Evolutionary conservation across 2,797 vertebrate species (phyloP).

Genomic region (Cirrhinus molitorella): DNA sequence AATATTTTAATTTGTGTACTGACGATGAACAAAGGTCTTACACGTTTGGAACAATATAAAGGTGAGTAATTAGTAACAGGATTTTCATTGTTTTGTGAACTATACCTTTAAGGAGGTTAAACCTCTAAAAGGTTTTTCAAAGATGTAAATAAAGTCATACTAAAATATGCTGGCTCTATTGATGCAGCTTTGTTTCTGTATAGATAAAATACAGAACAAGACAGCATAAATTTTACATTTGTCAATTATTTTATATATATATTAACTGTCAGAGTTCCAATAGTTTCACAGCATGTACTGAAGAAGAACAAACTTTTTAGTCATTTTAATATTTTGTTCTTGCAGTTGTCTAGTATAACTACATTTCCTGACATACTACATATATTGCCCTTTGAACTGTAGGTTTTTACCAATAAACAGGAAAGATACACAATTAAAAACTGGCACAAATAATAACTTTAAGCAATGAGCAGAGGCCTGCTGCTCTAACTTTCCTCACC

Average conservation of each 20-base stretch:
- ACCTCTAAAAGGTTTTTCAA: not conserved
- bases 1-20: not conserved
- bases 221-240: not conserved
- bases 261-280: not conserved
- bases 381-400: not conserved
- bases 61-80: not conserved
- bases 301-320: not conserved
- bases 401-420: not conserved
- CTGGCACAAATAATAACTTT: not conserved
- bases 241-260: not conserved
- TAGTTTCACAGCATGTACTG: not conserved
- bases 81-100: not conserved
- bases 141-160: not conserved
- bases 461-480: not conserved
- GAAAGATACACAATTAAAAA: not conserved
- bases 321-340: not conserved
- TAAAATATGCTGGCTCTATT: not conserved
- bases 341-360: not conserved
- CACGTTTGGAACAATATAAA: not conserved
- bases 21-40: not conserved
- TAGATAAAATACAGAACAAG: not conserved
- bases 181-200: not conserved
- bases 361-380: not conserved
- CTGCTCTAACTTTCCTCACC: conserved; percentile 18
- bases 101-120: not conserved